Conservation (phyloP, 2,113 vertebrate species). For the Lanius collurio region DNA sequence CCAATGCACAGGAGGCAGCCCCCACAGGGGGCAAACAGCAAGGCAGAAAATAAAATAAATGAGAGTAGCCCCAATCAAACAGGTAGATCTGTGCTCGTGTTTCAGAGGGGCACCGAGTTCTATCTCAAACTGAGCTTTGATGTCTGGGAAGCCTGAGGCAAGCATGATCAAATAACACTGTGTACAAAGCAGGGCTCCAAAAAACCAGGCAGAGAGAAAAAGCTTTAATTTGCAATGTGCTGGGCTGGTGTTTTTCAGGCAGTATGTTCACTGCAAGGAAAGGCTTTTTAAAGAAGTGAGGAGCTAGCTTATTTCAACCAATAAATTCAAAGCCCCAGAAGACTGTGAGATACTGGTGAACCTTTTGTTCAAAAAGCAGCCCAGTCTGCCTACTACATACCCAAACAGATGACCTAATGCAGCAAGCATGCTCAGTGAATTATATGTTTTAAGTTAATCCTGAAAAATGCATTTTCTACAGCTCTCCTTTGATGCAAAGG, state of each 20-base stretch:
- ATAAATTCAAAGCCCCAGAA: background rate
- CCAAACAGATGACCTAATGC: constrained; percentile 18
- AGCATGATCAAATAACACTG: constrained; percentile 41
- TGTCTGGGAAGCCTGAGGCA: constrained; percentile 16
- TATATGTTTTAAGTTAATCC: constrained; percentile 30
- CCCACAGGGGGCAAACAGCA: background rate
- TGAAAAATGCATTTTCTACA: constrained; percentile 46
- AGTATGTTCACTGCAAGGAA: background rate
- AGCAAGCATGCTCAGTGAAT: background rate
- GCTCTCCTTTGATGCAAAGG: constrained; percentile 41
- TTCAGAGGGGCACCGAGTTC: background rate
- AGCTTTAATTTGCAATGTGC: constrained; percentile 18
- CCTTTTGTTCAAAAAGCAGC: background rate
- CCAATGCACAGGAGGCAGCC: background rate
- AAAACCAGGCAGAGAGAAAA: constrained; percentile 3
- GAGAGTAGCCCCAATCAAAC: background rate
- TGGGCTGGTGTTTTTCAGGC: background rate
- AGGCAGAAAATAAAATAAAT: constrained; percentile 21
- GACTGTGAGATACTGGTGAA: background rate
- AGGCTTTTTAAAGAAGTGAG: constrained; percentile 2
- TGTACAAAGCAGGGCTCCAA: constrained; percentile 9
- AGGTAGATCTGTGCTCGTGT: background rate
- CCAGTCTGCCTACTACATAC: background rate
- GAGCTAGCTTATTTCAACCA: background rate
- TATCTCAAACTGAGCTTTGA: constrained; percentile 30